Base-by-base conservation (phyloP, 1,140 invertebrate genomes). In the Micrasema longulum region DNA sequence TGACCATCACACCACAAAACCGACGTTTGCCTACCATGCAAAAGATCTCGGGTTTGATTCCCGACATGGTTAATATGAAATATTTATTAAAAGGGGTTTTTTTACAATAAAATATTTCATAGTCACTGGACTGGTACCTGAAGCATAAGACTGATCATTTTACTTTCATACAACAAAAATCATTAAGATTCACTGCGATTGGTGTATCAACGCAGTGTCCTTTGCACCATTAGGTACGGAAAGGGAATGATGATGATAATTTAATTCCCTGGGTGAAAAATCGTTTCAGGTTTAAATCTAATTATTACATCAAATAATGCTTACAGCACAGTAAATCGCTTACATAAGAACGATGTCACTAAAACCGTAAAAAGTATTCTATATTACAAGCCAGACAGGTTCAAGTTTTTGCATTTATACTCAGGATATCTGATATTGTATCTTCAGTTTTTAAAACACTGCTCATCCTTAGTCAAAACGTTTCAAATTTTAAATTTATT, bases 321-420 rank as follows among this genome's bases (percentile, higher is more conserved):
- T 45, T 45, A 9, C 1, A 9, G 18, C 1, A 6, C 5, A 14
- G n/a, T 16, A 45, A 14, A 4, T 0, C 9, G n/a, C 43, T 45
- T 1, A 45, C n/a, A 16, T 5, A 45, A 45, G 18, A 14, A 14
- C 4, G 43, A 45, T 14, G 3, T 45, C 43, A 14, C 18, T 14
- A 3, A 11, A n/a, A 41, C 10, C 43, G 4, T 45, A 14, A 5
- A 5, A 38, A 14, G n/a, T 16, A 45, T n/a, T 45, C n/a, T 31
- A 53, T 22, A 53, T 38, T 16, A 57, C 36, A 18, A 36, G 31
- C 26, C 31, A 57, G 53, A 57, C 53, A 57, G 26, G 23, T 36
- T 57, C 14, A 57, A 57, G 53, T 35, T 35, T 57, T 31, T 57
- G 53, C 53, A 57, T 57, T 57, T 53, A 22, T 53, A 53, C 50